phyloP scores from a whole-genome alignment of 2,797 vertebrate species.

The Thripadectes ignobilis region DNA sequence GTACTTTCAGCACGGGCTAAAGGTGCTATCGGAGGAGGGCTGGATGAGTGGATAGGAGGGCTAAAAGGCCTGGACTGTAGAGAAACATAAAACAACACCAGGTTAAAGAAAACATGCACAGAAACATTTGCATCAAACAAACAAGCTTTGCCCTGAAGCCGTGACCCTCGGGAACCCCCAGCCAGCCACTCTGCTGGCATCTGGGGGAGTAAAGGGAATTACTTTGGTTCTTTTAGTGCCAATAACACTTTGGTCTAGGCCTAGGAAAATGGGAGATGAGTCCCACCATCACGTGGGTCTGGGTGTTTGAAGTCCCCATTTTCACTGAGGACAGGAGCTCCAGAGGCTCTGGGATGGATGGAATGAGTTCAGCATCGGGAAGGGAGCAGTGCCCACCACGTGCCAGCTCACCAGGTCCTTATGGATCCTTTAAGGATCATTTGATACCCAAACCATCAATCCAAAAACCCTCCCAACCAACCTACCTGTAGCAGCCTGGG shows the following conservation, averaged over 20 bases:
- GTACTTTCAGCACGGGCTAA: conserved; percentile 96
- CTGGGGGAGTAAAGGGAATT: fast-evolving
- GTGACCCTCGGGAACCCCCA: fast-evolving
- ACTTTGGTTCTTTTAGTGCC: fast-evolving
- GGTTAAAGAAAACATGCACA: conserved; percentile 27
- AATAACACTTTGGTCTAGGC: fast-evolving
- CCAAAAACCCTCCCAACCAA: fast-evolving
- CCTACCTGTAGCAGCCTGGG: background rate
- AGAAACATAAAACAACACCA: conserved; percentile 57
- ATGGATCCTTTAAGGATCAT: fast-evolving
- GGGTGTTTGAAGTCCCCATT: background rate
- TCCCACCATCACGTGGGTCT: fast-evolving
- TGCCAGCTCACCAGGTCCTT: fast-evolving
- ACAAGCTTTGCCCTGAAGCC: fast-evolving
- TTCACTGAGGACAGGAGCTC: fast-evolving
- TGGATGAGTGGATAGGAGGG: conserved; percentile 92
- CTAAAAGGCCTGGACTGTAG: conserved; percentile 92
- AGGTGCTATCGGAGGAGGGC: conserved; percentile 94
- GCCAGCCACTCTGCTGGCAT: background rate
- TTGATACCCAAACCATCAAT: fast-evolving
- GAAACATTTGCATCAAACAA: background rate
- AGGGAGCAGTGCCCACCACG: fast-evolving
- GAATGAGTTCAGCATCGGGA: fast-evolving
- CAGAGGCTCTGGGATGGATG: fast-evolving
- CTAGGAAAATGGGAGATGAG: fast-evolving